Conservation (phyloP, 2,113 vertebrate species). For the Xenopus tropicalis region DNA sequence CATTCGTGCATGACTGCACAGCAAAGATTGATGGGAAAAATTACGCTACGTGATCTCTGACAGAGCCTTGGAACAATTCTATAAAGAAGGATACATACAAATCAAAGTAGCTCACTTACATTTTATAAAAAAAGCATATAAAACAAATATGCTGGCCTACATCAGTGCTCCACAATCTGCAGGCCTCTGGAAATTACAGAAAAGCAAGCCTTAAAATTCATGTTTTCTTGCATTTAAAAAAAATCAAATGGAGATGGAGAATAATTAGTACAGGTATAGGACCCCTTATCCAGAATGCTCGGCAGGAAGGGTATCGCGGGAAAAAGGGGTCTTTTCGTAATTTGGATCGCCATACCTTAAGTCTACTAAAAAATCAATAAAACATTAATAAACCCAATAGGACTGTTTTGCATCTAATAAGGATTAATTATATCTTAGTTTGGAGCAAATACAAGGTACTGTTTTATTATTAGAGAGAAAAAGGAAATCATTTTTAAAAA, state of each 20-base stretch:
- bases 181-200: slow-evolving; percentile 75
- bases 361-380: too few relatives aligned
- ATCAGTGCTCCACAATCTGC: slow-evolving; percentile 74
- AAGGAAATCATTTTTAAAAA: too few relatives aligned
- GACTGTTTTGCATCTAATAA: too few relatives aligned
- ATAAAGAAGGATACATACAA: slow-evolving; percentile 81
- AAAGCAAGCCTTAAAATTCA: slow-evolving; percentile 55
- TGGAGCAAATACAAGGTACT: too few relatives aligned
- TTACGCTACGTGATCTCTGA: slow-evolving; percentile 81
- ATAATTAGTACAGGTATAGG: too few relatives aligned
- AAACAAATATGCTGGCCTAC: slow-evolving; percentile 79
- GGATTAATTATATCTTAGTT: too few relatives aligned
- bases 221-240: slow-evolving; percentile 70
- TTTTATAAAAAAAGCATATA: slow-evolving; percentile 80
- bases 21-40: slow-evolving; percentile 86
- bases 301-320: too few relatives aligned
- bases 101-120: slow-evolving; percentile 78
- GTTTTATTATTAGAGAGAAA: too few relatives aligned
- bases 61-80: slow-evolving; percentile 84
- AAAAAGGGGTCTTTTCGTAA: too few relatives aligned
- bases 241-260: slow-evolving; percentile 53
- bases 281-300: too few relatives aligned
- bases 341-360: too few relatives aligned
- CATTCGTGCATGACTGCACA: slow-evolving; percentile 79
- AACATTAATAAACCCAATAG: too few relatives aligned